A percentile compares a stretch with the other conserved stretches of the same genome.
These are phyloP conservation scores for Tricholaema leucomelas DNA, from an alignment of 2,113 vertebrate genomes.

Conservation along the genomic window DNA sequence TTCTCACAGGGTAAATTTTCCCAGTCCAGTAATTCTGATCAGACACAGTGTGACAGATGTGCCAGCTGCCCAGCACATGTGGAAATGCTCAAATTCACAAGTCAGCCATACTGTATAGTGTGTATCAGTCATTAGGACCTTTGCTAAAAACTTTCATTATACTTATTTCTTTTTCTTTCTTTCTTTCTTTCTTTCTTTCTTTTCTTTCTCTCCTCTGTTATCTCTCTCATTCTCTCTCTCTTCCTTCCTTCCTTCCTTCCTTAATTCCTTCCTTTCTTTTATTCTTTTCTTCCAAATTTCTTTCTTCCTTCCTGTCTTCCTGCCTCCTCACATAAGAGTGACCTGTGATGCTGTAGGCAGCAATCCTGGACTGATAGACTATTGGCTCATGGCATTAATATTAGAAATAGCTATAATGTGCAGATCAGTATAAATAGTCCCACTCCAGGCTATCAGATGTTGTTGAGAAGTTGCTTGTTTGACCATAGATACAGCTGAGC, in stretches of 20 bases:
- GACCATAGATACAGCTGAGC: background rate
- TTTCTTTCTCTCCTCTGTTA: too few species aligned
- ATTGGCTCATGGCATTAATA: background rate
- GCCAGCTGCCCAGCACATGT: conserved; percentile 45
- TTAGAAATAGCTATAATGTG: background rate
- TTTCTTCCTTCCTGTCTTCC: background rate
- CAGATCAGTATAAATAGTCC: background rate
- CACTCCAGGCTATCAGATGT: background rate
- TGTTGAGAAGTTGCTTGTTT: background rate
- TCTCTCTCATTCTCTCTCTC: too few species aligned
- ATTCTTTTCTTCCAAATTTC: too few species aligned
- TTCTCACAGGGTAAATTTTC: background rate
- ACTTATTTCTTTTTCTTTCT: background rate
- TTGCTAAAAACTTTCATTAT: conserved; percentile 34
- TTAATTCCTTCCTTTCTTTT: too few species aligned
- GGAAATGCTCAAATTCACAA: conserved; percentile 48
- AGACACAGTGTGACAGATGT: background rate
- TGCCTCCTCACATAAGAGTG: background rate
- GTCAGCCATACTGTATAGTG: background rate
- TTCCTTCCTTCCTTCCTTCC: too few species aligned
- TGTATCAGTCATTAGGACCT: conserved; percentile 36
- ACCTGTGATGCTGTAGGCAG: background rate
- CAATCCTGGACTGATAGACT: background rate
- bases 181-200: too few species aligned
- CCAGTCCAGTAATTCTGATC: conserved; percentile 2